Evolutionary conservation across 1,140 invertebrate genomes (phyloP).

Genomic region (Saxidomus purpurata): DNA sequence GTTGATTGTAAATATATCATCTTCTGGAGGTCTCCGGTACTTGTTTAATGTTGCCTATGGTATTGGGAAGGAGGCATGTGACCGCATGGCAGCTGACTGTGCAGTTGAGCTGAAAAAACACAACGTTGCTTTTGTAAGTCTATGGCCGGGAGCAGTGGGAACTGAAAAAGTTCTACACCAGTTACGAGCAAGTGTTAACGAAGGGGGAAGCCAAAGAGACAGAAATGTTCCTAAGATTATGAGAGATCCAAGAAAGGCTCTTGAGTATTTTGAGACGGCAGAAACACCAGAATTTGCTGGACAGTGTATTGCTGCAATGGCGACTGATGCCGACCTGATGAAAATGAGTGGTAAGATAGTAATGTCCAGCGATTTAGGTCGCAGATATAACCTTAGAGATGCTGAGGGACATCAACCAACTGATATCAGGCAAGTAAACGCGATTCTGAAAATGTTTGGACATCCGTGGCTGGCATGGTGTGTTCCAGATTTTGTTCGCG

Average conservation of each 20-base stretch:
- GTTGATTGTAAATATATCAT: conserved; percentile 87
- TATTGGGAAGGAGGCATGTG: conserved; percentile 86
- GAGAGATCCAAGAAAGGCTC: neutral
- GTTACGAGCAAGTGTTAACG: neutral
- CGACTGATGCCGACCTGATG: conserved; percentile 82
- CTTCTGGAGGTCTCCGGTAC: conserved; percentile 86
- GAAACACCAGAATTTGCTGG: conserved; percentile 84
- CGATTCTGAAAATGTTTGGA: conserved; percentile 12
- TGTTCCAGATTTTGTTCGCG: conserved; percentile 71
- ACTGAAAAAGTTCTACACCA: conserved; percentile 81
- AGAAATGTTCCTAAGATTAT: neutral
- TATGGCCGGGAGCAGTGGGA: conserved; percentile 87
- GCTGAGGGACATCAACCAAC: conserved; percentile 78
- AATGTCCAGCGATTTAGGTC: conserved; percentile 81
- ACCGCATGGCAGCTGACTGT: conserved; percentile 86
- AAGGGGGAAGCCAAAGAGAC: neutral
- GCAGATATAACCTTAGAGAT: conserved; percentile 84
- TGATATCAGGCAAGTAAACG: conserved; percentile 66
- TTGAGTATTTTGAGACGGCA: conserved; percentile 61
- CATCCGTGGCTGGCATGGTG: conserved; percentile 59
- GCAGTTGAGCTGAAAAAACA: conserved; percentile 85
- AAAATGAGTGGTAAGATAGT: conserved; percentile 83
- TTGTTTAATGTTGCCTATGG: conserved; percentile 86
- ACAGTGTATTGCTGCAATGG: conserved; percentile 81
- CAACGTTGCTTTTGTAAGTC: conserved; percentile 85